phyloP scores from a whole-genome alignment of 1,140 invertebrate genomes.

The Drosophila guanche region DNA sequence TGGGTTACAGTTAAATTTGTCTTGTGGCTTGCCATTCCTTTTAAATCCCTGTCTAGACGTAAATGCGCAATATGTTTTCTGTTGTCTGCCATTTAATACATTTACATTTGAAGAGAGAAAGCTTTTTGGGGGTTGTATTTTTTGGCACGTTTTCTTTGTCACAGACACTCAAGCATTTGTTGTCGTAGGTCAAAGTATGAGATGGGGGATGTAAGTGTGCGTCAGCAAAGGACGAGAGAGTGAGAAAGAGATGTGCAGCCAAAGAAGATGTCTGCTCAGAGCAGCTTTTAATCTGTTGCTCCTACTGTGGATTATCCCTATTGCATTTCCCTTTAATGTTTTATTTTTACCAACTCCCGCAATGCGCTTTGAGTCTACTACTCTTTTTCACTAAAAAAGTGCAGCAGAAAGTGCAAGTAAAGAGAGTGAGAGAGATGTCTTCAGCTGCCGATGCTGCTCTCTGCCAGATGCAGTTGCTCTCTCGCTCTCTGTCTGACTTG shows the following conservation, averaged over 20 bases:
- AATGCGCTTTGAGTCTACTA: conserved; percentile 47
- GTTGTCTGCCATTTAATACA: conserved; percentile 50
- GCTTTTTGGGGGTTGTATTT: conserved; percentile 48
- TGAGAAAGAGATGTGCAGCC: too few species aligned
- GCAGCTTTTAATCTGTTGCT: too few species aligned
- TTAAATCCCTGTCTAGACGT: conserved; percentile 57
- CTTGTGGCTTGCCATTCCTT: not conserved
- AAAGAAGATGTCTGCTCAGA: too few species aligned
- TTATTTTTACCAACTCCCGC: not conserved
- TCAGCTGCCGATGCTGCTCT: not conserved
- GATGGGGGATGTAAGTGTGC: conserved; percentile 13
- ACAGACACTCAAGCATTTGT: conserved; percentile 45
- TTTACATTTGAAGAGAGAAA: conserved; percentile 11
- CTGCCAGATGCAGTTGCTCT: conserved; percentile 27
- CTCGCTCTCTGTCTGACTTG: conserved; percentile 21
- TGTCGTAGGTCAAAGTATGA: conserved; percentile 56
- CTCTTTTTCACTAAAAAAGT: conserved; percentile 50
- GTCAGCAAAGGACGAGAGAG: too few species aligned
- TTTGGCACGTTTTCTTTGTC: conserved; percentile 19
- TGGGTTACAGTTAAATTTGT: not conserved
- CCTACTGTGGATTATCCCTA: too few species aligned
- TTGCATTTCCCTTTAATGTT: not conserved
- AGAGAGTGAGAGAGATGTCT: conserved; percentile 18
- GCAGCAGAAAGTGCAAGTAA: conserved; percentile 76
- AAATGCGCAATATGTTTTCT: conserved; percentile 65